Evolutionary conservation across 1,140 invertebrate genomes (phyloP).

Genomic region (Pogonognathellus flavescens): DNA sequence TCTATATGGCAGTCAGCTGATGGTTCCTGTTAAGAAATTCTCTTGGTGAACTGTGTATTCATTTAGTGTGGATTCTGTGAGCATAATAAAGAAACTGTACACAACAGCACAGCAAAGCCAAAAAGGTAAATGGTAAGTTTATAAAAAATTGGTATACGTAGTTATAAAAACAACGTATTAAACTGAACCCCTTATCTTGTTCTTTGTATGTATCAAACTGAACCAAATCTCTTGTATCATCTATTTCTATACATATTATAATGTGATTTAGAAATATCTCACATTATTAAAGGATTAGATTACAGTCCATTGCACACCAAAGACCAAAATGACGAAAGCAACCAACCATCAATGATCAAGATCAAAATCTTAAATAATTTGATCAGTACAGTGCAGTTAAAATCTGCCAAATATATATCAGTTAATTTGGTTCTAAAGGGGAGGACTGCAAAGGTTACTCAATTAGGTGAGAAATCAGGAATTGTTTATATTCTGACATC

Average conservation of each 20-base stretch:
- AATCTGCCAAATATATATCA: background rate
- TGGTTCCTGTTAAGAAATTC: slow-evolving; percentile 20
- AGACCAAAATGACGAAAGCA: background rate
- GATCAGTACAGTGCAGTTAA: background rate
- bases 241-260: too few relatives aligned
- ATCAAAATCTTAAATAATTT: background rate
- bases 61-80: background rate
- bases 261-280: slow-evolving; percentile 13
- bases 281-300: background rate
- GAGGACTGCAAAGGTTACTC: too few relatives aligned
- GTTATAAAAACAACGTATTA: too few relatives aligned
- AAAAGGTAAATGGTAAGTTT: too few relatives aligned
- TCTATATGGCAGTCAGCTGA: slow-evolving; percentile 28
- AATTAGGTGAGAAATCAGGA: too few relatives aligned
- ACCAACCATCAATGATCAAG: slow-evolving; percentile 15
- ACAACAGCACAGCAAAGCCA: background rate
- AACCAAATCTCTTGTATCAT: too few relatives aligned
- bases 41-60: background rate
- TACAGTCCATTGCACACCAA: slow-evolving; percentile 23
- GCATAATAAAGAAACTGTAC: background rate
- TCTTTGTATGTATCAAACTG: too few relatives aligned
- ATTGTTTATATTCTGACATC: too few relatives aligned
- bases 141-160: too few relatives aligned
- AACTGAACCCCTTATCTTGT: too few relatives aligned
- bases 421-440: too few relatives aligned